Evolutionary conservation across 2,888 invertebrate genomes (phyloP).

Genomic region (Rotaria sp.): DNA sequence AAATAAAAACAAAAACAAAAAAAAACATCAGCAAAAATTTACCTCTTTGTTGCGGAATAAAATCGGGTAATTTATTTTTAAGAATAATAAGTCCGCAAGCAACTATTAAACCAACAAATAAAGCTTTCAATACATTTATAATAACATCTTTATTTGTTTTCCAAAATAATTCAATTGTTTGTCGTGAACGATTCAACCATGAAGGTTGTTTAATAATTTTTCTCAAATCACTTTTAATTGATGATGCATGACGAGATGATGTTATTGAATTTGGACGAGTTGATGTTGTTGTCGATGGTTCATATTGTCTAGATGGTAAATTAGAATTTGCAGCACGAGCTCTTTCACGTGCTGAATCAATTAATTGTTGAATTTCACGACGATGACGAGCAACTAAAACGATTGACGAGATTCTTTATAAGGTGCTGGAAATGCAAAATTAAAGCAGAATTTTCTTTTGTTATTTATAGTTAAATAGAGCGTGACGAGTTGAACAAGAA

Average conservation of each 20-base stretch:
- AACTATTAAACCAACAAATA: not conserved
- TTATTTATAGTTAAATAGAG: no score
- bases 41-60: not conserved
- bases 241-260: not conserved
- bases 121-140: not conserved
- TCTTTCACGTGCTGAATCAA: not conserved
- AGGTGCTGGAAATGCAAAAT: no score
- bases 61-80: not conserved
- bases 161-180: not conserved
- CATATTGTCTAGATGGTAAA: not conserved
- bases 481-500: no score
- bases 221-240: not conserved
- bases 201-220: not conserved
- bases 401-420: no score
- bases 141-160: not conserved
- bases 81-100: not conserved
- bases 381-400: not conserved
- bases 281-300: not conserved
- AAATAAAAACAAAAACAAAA: not conserved
- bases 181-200: not conserved
- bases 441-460: no score
- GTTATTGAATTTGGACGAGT: not conserved
- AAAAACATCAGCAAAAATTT: not conserved
- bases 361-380: conserved; percentile 22
- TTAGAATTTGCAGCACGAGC: not conserved